Conservation (phyloP, 2,113 vertebrate genomes). For the Phaetusa simplex region DNA sequence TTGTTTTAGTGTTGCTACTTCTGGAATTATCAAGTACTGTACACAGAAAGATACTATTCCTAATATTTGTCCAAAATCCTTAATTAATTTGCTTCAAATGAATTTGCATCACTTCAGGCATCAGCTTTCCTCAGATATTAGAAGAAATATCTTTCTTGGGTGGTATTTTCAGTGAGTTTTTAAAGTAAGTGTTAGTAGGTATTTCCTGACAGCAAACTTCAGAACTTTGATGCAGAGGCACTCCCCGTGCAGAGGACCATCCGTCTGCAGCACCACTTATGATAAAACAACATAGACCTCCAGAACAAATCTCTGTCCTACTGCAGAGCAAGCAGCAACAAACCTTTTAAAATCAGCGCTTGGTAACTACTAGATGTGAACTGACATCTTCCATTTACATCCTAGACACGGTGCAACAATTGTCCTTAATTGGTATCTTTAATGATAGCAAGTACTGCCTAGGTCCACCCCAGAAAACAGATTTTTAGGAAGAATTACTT, state of each 20-base stretch:
- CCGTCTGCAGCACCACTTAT: background rate
- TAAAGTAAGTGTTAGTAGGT: background rate
- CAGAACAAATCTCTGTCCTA: background rate
- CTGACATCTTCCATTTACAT: background rate
- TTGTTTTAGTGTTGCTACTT: background rate
- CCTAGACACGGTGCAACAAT: background rate
- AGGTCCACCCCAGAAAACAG: background rate
- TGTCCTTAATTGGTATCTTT: background rate
- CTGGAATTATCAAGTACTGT: background rate
- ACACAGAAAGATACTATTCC: background rate
- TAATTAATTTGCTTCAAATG: background rate
- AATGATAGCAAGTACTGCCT: background rate
- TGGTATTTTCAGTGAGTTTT: background rate
- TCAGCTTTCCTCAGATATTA: background rate
- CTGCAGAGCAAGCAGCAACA: background rate
- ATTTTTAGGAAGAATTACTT: background rate
- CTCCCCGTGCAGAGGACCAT: background rate
- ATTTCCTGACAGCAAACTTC: background rate
- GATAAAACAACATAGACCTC: background rate
- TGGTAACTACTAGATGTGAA: background rate
- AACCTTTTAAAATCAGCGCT: background rate
- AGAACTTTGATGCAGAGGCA: background rate
- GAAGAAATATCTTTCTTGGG: background rate
- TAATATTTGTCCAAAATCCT: background rate
- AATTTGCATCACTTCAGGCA: background rate